Conservation (phyloP, 2,113 vertebrate genomes). For the Irena cyanogastra region DNA sequence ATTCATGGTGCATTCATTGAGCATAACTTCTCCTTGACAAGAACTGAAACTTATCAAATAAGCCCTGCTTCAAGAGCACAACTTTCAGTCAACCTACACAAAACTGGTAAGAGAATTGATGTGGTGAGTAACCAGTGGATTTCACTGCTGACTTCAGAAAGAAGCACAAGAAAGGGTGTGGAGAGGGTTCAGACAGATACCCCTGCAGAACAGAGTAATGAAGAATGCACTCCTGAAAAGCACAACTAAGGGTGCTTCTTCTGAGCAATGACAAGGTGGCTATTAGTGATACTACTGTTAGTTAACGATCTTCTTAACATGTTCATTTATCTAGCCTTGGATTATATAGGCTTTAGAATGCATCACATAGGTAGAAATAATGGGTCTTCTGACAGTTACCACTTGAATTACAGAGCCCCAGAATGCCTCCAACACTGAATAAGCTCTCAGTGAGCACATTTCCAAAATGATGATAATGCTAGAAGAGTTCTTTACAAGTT, state of each 20-base stretch:
- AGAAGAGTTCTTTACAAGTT: neutral
- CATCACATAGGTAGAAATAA: neutral
- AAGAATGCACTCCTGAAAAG: neutral
- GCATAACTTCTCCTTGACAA: neutral
- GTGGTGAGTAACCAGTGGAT: neutral
- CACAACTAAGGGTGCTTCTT: neutral
- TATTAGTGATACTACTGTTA: neutral
- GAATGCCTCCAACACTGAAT: neutral
- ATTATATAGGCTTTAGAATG: neutral
- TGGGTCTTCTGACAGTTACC: neutral
- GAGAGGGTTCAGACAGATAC: neutral
- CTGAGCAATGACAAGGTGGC: neutral
- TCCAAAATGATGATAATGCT: neutral
- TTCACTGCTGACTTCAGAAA: neutral
- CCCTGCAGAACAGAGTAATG: neutral
- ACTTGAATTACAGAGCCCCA: neutral
- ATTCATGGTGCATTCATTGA: neutral
- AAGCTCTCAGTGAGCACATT: neutral
- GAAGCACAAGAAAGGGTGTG: neutral
- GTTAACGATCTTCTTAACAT: neutral
- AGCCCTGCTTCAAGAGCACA: neutral
- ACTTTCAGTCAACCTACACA: neutral
- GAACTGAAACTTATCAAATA: neutral
- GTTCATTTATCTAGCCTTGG: neutral
- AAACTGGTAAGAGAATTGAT: neutral